Percentiles rank a stretch among this genome's conserved stretches.
phyloP scores from a whole-genome alignment of 1,140 invertebrate genomes.

The Cyrtorhinus lividipennis region DNA sequence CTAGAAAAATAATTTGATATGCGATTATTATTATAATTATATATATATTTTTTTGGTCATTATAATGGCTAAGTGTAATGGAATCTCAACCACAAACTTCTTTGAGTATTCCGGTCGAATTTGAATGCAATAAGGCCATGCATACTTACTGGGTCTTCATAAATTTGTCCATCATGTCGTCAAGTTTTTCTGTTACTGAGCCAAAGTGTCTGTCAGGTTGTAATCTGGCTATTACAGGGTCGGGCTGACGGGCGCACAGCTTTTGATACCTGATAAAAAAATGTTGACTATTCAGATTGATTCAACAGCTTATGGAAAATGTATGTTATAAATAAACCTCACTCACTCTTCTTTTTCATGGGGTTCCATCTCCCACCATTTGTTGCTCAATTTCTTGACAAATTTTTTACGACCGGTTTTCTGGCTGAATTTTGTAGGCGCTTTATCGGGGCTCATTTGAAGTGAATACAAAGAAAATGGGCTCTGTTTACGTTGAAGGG shows the following conservation, averaged over 20 bases:
- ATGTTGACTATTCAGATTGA: background rate
- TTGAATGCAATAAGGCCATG: no score
- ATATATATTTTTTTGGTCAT: no score
- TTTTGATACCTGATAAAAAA: slow-evolving; percentile 28
- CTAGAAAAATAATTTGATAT: slow-evolving; percentile 3
- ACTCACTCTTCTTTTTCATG: slow-evolving; percentile 38
- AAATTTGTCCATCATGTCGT: slow-evolving; percentile 50
- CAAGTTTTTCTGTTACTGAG: slow-evolving; percentile 64
- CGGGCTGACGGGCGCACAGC: slow-evolving; percentile 40
- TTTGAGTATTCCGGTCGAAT: no score
- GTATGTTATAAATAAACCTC: no score
- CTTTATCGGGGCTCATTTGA: slow-evolving; percentile 22
- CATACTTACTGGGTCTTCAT: slow-evolving; percentile 29
- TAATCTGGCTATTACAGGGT: slow-evolving; percentile 54
- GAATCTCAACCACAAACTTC: no score
- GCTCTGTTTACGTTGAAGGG: slow-evolving; percentile 15
- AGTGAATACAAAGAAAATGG: slow-evolving; percentile 24
- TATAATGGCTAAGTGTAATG: no score
- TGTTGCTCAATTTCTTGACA: slow-evolving; percentile 40
- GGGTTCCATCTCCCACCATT: slow-evolving; percentile 42
- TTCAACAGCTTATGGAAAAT: no score
- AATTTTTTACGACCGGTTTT: slow-evolving; percentile 29
- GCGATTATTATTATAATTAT: no score
- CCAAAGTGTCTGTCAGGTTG: slow-evolving; percentile 63
- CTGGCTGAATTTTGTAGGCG: slow-evolving; percentile 27